Conservation (phyloP, 2,888 invertebrate species). For the Dugesia japonica region DNA sequence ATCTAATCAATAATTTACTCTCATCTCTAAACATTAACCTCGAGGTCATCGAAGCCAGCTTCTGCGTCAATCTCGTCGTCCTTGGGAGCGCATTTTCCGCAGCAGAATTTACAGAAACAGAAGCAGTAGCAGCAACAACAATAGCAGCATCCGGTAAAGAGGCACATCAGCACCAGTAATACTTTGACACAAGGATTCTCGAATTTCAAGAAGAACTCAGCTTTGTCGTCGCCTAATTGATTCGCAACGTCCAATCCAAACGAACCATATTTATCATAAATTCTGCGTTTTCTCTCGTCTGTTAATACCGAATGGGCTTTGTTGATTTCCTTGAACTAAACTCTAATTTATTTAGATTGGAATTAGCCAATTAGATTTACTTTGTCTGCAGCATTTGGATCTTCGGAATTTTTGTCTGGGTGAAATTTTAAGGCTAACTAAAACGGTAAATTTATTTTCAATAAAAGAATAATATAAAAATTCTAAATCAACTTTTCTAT, state of each 20-base stretch:
- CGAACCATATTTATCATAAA: conserved; percentile 94
- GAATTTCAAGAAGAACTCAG: conserved; percentile 86
- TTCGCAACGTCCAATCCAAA: conserved; percentile 70
- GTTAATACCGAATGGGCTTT: conserved; percentile 80
- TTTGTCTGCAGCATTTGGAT: conserved; percentile 80
- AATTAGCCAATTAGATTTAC: no score
- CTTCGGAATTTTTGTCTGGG: conserved; percentile 78
- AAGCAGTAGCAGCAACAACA: conserved; percentile 26
- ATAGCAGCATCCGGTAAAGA: conserved; percentile 27
- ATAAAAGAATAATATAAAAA: no score
- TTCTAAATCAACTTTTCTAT: conserved; percentile 62
- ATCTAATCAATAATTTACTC: no score
- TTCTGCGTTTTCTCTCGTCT: conserved; percentile 81
- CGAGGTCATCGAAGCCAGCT: background rate
- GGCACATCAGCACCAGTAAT: background rate
- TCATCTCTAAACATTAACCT: no score
- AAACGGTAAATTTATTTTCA: conserved; percentile 35
- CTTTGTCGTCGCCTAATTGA: conserved; percentile 95
- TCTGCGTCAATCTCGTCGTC: background rate
- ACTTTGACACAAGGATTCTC: conserved; percentile 90
- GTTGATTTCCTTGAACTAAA: conserved; percentile 80
- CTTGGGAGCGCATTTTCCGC: conserved; percentile 26
- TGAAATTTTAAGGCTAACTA: conserved; percentile 46
- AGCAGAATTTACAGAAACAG: conserved; percentile 27
- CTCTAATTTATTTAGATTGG: no score